These are phyloP conservation scores for Sebastes hubbsi DNA, from an alignment of 2,797 vertebrate species.

Conservation along the genomic window DNA sequence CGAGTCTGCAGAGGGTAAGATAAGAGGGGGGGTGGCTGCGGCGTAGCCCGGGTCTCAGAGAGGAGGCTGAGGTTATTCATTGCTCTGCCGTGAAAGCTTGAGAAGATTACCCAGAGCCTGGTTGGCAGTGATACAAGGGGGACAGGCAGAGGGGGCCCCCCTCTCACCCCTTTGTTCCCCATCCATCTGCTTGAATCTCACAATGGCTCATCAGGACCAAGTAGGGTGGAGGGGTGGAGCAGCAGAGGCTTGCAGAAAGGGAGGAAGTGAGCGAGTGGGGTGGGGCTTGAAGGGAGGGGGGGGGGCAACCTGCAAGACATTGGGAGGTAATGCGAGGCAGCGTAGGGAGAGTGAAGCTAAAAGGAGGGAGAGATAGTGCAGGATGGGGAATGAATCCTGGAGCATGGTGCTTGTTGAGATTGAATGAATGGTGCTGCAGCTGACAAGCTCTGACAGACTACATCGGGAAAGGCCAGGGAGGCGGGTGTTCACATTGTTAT, in stretches of 20 bases:
- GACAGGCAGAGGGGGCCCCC: slow-evolving; percentile 75
- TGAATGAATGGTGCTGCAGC: slow-evolving; percentile 78
- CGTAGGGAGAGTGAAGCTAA: slow-evolving; percentile 49
- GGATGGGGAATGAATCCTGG: slow-evolving; percentile 68
- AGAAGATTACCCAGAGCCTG: slow-evolving; percentile 85
- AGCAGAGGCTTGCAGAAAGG: slow-evolving; percentile 62
- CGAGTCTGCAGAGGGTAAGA: slow-evolving; percentile 83
- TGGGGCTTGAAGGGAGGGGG: slow-evolving; percentile 31
- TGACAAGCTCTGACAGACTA: slow-evolving; percentile 78
- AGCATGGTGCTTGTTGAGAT: slow-evolving; percentile 75
- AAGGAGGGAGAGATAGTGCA: slow-evolving; percentile 54
- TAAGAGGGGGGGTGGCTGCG: slow-evolving; percentile 70
- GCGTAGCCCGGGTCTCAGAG: slow-evolving; percentile 73
- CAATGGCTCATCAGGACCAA: slow-evolving; percentile 85
- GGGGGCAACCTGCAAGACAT: slow-evolving; percentile 64
- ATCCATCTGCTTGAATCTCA: slow-evolving; percentile 93
- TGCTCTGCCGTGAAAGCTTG: slow-evolving; percentile 82
- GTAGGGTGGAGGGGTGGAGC: slow-evolving; percentile 76
- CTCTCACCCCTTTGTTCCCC: slow-evolving; percentile 85
- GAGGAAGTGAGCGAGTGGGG: slow-evolving; percentile 63
- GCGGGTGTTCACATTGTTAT: slow-evolving; percentile 77
- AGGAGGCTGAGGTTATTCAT: slow-evolving; percentile 84
- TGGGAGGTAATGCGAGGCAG: slow-evolving; percentile 63
- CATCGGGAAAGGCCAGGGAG: slow-evolving; percentile 61
- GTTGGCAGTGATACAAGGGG: slow-evolving; percentile 86